Percentiles rank a stretch among this genome's conserved stretches.
Evolutionary conservation across 2,888 invertebrate genomes (phyloP).

Genomic region (Sminthurides aquaticus): DNA sequence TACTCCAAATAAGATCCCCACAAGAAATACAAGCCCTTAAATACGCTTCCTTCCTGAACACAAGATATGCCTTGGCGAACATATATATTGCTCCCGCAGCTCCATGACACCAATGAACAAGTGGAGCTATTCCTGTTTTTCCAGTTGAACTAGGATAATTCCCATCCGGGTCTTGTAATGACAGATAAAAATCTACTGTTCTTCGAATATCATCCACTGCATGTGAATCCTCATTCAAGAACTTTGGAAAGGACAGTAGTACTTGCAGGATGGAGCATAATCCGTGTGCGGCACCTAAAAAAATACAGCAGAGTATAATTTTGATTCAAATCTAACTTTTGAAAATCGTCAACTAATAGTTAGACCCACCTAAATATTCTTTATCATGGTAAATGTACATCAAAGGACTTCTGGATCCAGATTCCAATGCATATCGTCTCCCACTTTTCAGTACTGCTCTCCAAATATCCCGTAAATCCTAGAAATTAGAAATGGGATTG

Average conservation of each 20-base stretch:
- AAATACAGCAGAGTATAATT: conserved; percentile 28
- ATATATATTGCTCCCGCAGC: conserved; percentile 62
- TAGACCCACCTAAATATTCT: conserved; percentile 66
- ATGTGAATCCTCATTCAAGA: conserved; percentile 52
- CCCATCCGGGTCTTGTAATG: conserved; percentile 61
- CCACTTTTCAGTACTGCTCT: conserved; percentile 65
- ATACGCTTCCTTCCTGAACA: conserved; percentile 67
- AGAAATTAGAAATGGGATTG: conserved; percentile 16
- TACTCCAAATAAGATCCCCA: conserved; percentile 71
- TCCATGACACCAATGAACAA: conserved; percentile 61
- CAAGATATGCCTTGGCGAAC: conserved; percentile 69
- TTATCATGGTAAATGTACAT: conserved; percentile 72
- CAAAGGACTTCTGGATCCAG: conserved; percentile 58
- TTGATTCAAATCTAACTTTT: not conserved
- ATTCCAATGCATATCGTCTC: conserved; percentile 56
- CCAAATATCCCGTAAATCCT: conserved; percentile 59
- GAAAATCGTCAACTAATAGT: not conserved
- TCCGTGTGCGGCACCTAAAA: conserved; percentile 55
- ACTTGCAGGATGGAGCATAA: conserved; percentile 60
- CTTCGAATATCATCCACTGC: conserved; percentile 56
- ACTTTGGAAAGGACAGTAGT: conserved; percentile 56
- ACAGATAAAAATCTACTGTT: conserved; percentile 60
- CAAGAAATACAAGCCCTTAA: conserved; percentile 60
- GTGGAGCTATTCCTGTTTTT: conserved; percentile 52
- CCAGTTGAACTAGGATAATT: conserved; percentile 71